A percentile compares a stretch with the other conserved stretches of the same genome.
Evolutionary conservation across 2,888 invertebrate genomes (phyloP).

Genomic region (Phasia obesa): DNA sequence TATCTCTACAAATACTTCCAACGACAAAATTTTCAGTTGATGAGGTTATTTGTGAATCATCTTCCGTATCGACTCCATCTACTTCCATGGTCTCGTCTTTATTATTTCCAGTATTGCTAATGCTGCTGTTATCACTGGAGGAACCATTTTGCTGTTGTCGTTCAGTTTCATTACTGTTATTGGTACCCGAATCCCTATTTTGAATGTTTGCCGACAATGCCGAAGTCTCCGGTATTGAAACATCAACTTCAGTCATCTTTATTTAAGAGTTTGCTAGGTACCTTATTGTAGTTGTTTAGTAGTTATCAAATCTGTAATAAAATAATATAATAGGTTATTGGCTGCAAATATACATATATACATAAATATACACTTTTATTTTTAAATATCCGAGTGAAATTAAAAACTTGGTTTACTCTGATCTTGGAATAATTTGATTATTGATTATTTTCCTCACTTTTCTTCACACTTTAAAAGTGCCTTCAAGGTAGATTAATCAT

Average conservation of each 20-base stretch:
- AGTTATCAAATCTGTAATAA: conserved; percentile 16
- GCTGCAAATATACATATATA: not conserved
- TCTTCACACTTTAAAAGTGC: no score
- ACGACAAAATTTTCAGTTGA: conserved; percentile 77
- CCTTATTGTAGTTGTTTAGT: not conserved
- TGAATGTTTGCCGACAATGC: conserved; percentile 73
- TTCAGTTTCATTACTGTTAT: conserved; percentile 37
- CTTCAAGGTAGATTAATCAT: no score
- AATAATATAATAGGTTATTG: not conserved
- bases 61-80: conserved; percentile 73
- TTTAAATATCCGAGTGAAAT: not conserved
- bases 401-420: not conserved
- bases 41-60: conserved; percentile 80
- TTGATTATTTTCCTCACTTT: not conserved
- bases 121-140: conserved; percentile 73
- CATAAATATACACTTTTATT: no score
- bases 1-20: conserved; percentile 41
- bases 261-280: not conserved
- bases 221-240: conserved; percentile 79
- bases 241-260: conserved; percentile 79
- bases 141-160: conserved; percentile 71
- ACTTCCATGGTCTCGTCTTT: conserved; percentile 75
- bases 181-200: conserved; percentile 70
- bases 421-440: not conserved
- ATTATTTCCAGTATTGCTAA: conserved; percentile 64